Evolutionary conservation across 2,888 invertebrate species (phyloP).

Genomic region (Oscheius sp.): DNA sequence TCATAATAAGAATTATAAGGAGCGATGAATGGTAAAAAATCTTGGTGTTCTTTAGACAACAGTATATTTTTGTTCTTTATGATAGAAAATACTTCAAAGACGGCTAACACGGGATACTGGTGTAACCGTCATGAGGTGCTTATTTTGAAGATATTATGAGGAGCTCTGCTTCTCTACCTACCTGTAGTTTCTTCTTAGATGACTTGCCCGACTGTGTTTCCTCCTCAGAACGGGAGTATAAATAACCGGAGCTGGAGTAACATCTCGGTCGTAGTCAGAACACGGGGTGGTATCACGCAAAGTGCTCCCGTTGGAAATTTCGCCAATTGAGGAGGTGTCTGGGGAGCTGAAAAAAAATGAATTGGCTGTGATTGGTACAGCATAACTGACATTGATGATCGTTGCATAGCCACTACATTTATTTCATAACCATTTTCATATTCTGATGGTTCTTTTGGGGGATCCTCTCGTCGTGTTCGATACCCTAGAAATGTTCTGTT

Average conservation of each 20-base stretch:
- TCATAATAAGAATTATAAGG: too few species aligned
- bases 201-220: conserved; percentile 22
- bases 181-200: conserved; percentile 22
- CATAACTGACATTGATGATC: conserved; percentile 17
- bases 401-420: neutral
- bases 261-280: conserved; percentile 20
- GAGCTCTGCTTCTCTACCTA: too few species aligned
- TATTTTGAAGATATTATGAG: too few species aligned
- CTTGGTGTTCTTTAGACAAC: too few species aligned
- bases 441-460: neutral
- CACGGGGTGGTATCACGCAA: conserved; percentile 25
- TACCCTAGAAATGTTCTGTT: conserved; percentile 19
- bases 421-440: conserved; percentile 22
- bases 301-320: conserved; percentile 23
- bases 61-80: too few species aligned
- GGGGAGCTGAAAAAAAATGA: conserved; percentile 15
- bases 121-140: too few species aligned
- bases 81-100: too few species aligned
- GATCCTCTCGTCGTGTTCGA: conserved; percentile 14
- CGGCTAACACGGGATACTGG: too few species aligned
- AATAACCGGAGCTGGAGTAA: conserved; percentile 15
- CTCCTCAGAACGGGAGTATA: conserved; percentile 17
- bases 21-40: too few species aligned
- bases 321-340: conserved; percentile 25
- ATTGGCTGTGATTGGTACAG: neutral